phyloP scores from a whole-genome alignment of 2,797 vertebrate genomes.

The Selene dorsalis region DNA sequence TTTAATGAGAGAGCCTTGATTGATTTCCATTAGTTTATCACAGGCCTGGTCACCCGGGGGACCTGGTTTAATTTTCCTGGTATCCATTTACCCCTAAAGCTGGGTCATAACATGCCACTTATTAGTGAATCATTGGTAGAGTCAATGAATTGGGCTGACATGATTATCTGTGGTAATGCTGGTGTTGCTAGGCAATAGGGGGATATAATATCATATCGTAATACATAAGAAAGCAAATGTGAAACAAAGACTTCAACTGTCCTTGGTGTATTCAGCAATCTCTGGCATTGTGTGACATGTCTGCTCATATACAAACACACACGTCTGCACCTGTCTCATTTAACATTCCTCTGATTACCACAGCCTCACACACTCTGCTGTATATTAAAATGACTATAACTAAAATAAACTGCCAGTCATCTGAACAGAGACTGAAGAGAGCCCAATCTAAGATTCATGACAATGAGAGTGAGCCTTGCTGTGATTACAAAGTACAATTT shows the following conservation, averaged over 20 bases:
- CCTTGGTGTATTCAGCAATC: neutral
- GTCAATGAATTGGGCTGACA: conserved; percentile 44
- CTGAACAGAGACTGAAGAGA: neutral
- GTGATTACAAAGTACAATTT: neutral
- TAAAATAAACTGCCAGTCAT: neutral
- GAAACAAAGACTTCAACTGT: neutral
- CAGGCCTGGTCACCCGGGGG: conserved; percentile 32
- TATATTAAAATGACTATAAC: neutral
- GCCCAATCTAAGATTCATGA: neutral
- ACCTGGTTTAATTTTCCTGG: conserved; percentile 67
- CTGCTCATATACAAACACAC: neutral
- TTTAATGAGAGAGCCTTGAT: conserved; percentile 75
- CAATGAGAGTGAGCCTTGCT: neutral
- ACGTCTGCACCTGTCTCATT: neutral
- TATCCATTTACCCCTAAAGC: conserved; percentile 66
- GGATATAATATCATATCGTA: conserved; percentile 20
- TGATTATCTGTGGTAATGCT: conserved; percentile 46
- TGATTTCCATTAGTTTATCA: conserved; percentile 77
- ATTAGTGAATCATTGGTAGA: conserved; percentile 60
- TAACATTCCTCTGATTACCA: conserved; percentile 2
- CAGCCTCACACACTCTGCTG: neutral
- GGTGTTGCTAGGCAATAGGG: conserved; percentile 43
- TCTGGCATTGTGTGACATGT: neutral
- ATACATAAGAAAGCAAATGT: conserved; percentile 10
- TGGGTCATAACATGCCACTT: conserved; percentile 54